Evolutionary conservation across 2,797 vertebrate species (phyloP).

Genomic region (Danio kyathit): DNA sequence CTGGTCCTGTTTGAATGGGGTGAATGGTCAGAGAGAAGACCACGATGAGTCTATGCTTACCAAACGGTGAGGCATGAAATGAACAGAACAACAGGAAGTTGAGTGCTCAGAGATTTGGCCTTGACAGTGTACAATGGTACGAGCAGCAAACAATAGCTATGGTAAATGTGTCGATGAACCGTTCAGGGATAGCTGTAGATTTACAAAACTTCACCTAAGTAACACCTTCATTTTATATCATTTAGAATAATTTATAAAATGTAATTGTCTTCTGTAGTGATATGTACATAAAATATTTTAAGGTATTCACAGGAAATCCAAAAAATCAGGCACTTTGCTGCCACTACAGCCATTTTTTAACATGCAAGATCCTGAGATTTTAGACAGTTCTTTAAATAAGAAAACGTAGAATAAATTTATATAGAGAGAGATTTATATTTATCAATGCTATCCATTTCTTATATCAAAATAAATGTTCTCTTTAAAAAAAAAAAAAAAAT

Average conservation of each 20-base stretch:
- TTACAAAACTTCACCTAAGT: slow-evolving; percentile 60
- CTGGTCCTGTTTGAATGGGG: slow-evolving; percentile 52
- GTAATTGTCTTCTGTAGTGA: slow-evolving; percentile 74
- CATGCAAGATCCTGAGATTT: slow-evolving; percentile 84
- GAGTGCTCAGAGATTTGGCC: slow-evolving; percentile 41
- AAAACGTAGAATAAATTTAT: slow-evolving; percentile 85
- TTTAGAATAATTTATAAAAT: slow-evolving; percentile 85
- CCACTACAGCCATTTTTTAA: slow-evolving; percentile 75
- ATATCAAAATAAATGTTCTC: slow-evolving; percentile 86
- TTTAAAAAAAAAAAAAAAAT: slow-evolving; percentile 72
- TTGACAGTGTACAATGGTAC: slow-evolving; percentile 37
- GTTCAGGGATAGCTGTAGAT: slow-evolving; percentile 38
- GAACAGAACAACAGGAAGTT: slow-evolving; percentile 39
- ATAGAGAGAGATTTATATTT: slow-evolving; percentile 85
- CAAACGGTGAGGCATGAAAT: slow-evolving; percentile 38
- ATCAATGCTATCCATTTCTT: slow-evolving; percentile 76
- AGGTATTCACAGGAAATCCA: slow-evolving; percentile 85
- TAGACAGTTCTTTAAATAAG: slow-evolving; percentile 84
- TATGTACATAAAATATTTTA: slow-evolving; percentile 86
- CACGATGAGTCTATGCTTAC: slow-evolving; percentile 49
- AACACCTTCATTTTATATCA: slow-evolving; percentile 75
- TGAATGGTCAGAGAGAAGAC: slow-evolving; percentile 49
- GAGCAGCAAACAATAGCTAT: slow-evolving; percentile 46
- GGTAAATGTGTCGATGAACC: slow-evolving; percentile 14
- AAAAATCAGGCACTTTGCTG: slow-evolving; percentile 80